phyloP scores from a whole-genome alignment of 2,888 invertebrate species.

The Odontomyia ornata region DNA sequence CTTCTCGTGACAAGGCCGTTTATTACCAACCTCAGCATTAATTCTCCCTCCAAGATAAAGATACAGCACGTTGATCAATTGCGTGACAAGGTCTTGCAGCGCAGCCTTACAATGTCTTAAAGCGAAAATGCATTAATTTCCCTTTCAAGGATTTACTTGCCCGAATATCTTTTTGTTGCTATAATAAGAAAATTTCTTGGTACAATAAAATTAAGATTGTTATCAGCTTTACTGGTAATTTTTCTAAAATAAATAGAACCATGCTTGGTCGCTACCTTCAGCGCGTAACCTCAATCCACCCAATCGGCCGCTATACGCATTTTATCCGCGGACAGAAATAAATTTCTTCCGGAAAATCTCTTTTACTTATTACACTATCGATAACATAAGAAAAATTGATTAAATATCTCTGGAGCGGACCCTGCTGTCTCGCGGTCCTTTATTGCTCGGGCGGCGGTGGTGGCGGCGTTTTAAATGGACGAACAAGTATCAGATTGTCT shows the following conservation, averaged over 20 bases:
- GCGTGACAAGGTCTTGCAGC: no score
- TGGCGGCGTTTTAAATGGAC: not conserved
- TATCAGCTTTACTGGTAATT: not conserved
- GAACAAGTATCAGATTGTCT: not conserved
- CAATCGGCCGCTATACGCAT: not conserved
- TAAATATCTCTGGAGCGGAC: not conserved
- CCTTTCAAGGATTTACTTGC: no score
- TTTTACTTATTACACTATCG: not conserved
- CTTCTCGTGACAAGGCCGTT: no score
- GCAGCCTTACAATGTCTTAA: no score
- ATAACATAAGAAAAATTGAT: not conserved
- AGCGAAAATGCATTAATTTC: no score
- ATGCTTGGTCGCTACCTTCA: not conserved
- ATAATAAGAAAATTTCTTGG: no score
- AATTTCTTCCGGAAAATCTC: slow-evolving; percentile 17
- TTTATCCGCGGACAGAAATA: not conserved
- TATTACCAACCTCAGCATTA: no score
- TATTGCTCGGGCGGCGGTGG: not conserved
- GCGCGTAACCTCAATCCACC: not conserved
- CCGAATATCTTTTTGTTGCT: no score
- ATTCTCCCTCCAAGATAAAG: no score
- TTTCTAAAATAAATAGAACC: not conserved
- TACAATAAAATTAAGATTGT: not conserved
- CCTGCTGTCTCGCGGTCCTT: not conserved
- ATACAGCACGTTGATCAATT: no score